Evolutionary conservation across 1,140 invertebrate species (phyloP).

Genomic region (Heterodera carotae): DNA sequence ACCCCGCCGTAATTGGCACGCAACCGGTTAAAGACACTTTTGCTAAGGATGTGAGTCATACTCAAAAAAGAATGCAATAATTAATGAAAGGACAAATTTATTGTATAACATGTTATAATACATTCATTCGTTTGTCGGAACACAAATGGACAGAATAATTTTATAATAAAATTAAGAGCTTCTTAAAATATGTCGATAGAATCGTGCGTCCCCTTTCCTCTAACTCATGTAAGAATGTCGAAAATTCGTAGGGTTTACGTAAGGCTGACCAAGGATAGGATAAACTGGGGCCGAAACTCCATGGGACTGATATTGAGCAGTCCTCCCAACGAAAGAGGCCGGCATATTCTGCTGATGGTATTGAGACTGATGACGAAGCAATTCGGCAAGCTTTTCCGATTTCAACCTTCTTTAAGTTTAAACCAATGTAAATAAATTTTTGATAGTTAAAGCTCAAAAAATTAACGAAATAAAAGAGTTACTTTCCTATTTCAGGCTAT

Average conservation of each 20-base stretch:
- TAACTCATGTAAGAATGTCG: constrained; percentile 40
- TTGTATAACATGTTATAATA: no score
- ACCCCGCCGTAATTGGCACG: not conserved
- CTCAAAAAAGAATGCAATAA: constrained; percentile 9
- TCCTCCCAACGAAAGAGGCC: not conserved
- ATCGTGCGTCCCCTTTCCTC: not conserved
- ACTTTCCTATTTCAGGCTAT: no score
- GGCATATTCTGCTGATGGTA: constrained; percentile 24
- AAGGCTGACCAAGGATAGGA: not conserved
- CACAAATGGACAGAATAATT: no score
- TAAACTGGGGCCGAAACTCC: not conserved
- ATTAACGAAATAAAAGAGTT: no score
- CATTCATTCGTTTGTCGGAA: not conserved
- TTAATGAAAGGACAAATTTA: no score
- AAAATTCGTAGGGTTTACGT: constrained; percentile 24
- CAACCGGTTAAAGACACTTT: not conserved
- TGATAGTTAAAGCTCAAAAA: no score
- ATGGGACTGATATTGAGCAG: constrained; percentile 7
- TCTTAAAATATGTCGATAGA: not conserved
- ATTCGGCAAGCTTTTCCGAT: constrained; percentile 40
- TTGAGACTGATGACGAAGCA: constrained; percentile 37
- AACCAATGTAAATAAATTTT: constrained; percentile 1
- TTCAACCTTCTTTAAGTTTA: constrained; percentile 42
- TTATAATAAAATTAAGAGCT: constrained; percentile 1
- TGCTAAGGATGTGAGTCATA: not conserved